These are phyloP conservation scores for Monochamus saltuarius DNA, from an alignment of 1,140 invertebrate genomes.

Conservation along the genomic window DNA sequence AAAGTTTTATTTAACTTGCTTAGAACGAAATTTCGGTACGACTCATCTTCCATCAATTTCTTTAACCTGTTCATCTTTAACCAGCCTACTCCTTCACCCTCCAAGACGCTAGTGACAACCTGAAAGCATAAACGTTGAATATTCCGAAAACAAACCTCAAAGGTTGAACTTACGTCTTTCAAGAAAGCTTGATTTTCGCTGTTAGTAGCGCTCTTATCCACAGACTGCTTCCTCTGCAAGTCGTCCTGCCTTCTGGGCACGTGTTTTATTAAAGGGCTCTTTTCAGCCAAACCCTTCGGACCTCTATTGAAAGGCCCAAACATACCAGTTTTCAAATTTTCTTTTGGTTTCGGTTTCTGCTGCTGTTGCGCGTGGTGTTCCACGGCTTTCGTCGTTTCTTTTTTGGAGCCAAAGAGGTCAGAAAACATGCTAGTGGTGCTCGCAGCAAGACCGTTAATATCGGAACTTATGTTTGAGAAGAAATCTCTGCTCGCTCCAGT, in stretches of 20 bases:
- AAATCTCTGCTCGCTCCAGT: constrained; percentile 73
- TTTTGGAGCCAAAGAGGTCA: constrained; percentile 74
- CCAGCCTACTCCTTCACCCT: constrained; percentile 97
- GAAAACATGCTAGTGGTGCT: constrained; percentile 90
- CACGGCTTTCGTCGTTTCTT: constrained; percentile 29
- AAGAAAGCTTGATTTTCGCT: constrained; percentile 86
- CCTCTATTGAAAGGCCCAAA: constrained; percentile 79
- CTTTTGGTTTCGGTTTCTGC: constrained; percentile 57
- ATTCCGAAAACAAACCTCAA: neutral
- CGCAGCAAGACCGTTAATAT: constrained; percentile 85
- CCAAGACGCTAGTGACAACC: constrained; percentile 86
- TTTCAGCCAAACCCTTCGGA: constrained; percentile 82
- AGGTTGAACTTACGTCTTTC: constrained; percentile 69
- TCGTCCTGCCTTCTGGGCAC: constrained; percentile 66
- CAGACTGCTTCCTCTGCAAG: constrained; percentile 63
- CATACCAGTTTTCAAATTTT: constrained; percentile 48
- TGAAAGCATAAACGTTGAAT: constrained; percentile 51
- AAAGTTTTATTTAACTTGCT: constrained; percentile 93
- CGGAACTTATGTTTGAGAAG: constrained; percentile 85
- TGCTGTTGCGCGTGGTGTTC: constrained; percentile 30
- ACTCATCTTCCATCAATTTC: constrained; percentile 99
- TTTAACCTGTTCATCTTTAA: constrained; percentile 91
- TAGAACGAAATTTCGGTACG: constrained; percentile 93
- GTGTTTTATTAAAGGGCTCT: constrained; percentile 88
- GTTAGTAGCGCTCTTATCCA: constrained; percentile 71